Percentiles rank a stretch among this genome's conserved stretches.
Conservation (phyloP, 2,888 invertebrate species). For the Iphiclides podalirius region DNA sequence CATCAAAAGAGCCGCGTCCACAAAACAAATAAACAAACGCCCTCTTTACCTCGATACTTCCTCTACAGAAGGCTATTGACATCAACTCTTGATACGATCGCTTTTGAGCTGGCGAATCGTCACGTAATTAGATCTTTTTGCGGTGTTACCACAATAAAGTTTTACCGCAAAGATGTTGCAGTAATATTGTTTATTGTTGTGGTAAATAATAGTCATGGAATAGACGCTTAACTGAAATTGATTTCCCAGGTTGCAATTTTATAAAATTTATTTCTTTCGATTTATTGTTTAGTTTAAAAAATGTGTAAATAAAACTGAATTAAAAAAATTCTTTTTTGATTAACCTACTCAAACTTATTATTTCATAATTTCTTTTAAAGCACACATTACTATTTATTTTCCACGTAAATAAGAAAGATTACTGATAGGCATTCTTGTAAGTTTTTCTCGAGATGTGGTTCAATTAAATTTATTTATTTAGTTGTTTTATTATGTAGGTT, state of each 20-base stretch:
- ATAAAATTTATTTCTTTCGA: background rate
- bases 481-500: too few relatives aligned
- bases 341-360: slow-evolving; percentile 18
- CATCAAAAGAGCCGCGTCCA: too few relatives aligned
- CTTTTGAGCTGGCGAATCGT: slow-evolving; percentile 29
- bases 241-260: background rate
- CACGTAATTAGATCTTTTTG: slow-evolving; percentile 36
- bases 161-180: slow-evolving; percentile 18
- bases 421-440: too few relatives aligned
- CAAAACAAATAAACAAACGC: slow-evolving; percentile 23
- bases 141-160: slow-evolving; percentile 13
- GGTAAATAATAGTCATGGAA: background rate
- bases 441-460: too few relatives aligned
- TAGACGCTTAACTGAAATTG: background rate
- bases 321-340: too few relatives aligned
- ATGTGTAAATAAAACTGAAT: background rate
- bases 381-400: too few relatives aligned
- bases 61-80: slow-evolving; percentile 33
- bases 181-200: slow-evolving; percentile 1
- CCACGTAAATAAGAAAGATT: too few relatives aligned
- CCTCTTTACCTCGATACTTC: slow-evolving; percentile 42
- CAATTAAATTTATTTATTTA: too few relatives aligned
- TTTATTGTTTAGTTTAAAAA: background rate
- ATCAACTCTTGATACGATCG: slow-evolving; percentile 25
- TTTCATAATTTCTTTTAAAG: too few relatives aligned